phyloP scores from a whole-genome alignment of 2,888 invertebrate genomes.

The Dascillus cervinus region DNA sequence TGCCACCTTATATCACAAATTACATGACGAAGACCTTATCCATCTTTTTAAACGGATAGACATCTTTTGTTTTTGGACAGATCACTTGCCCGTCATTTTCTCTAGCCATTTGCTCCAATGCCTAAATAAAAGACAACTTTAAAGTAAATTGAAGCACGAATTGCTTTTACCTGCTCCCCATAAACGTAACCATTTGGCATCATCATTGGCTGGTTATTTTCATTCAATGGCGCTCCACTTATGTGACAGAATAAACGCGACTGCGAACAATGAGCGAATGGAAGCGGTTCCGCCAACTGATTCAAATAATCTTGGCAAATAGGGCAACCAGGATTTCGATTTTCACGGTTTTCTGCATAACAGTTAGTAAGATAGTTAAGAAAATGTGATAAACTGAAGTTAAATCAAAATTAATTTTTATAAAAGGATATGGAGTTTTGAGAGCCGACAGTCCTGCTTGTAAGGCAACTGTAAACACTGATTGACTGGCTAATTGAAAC shows the following conservation, averaged over 20 bases:
- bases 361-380: slow-evolving; percentile 51
- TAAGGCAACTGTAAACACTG: slow-evolving; percentile 84
- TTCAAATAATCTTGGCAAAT: slow-evolving; percentile 86
- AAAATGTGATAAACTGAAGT: no score
- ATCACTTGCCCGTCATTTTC: slow-evolving; percentile 87
- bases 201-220: slow-evolving; percentile 97
- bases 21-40: slow-evolving; percentile 98
- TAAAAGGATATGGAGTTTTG: slow-evolving; percentile 78
- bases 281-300: slow-evolving; percentile 76
- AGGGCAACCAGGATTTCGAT: slow-evolving; percentile 80
- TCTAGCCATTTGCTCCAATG: slow-evolving; percentile 81
- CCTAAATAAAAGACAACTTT: slow-evolving; percentile 45
- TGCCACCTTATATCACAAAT: slow-evolving; percentile 27
- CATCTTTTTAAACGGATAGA: slow-evolving; percentile 82
- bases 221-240: slow-evolving; percentile 86
- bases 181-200: slow-evolving; percentile 98
- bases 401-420: no score
- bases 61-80: slow-evolving; percentile 91
- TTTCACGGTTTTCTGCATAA: slow-evolving; percentile 54
- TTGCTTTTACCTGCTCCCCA: slow-evolving; percentile 84
- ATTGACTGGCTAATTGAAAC: slow-evolving; percentile 86
- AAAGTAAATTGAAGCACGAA: slow-evolving; percentile 4
- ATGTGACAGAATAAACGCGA: slow-evolving; percentile 89
- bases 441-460: slow-evolving; percentile 92
- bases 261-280: slow-evolving; percentile 94